These are phyloP conservation scores for Samia ricini DNA, from an alignment of 1,140 invertebrate species.

Conservation along the genomic window DNA sequence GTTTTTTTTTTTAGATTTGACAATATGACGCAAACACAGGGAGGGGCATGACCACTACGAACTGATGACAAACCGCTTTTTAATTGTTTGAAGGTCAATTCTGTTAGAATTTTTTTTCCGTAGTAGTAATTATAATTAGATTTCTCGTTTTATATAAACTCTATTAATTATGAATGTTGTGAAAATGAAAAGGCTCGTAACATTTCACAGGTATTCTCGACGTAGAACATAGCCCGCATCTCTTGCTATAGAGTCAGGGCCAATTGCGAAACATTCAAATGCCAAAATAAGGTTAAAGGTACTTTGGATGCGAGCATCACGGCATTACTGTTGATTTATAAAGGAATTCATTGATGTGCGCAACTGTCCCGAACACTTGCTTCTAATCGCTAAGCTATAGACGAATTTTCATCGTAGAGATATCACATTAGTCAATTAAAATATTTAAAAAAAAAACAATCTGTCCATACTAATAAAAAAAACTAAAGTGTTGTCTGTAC, in stretches of 20 bases:
- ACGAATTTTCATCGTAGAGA: background rate
- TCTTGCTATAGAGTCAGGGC: conserved; percentile 37
- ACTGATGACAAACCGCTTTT: too few species aligned
- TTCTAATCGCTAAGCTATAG: background rate
- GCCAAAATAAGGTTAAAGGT: conserved; percentile 75
- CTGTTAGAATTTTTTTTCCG: too few species aligned
- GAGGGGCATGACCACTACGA: too few species aligned
- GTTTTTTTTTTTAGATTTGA: too few species aligned
- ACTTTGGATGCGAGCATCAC: conserved; percentile 47
- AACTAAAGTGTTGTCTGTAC: too few species aligned
- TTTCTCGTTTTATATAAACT: too few species aligned
- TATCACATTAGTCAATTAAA: too few species aligned
- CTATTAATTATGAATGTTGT: background rate
- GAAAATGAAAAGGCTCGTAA: conserved; percentile 4
- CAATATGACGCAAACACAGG: too few species aligned
- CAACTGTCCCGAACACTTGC: background rate
- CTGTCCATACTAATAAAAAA: too few species aligned
- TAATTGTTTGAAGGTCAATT: too few species aligned
- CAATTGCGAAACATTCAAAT: conserved; percentile 67
- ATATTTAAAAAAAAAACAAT: too few species aligned
- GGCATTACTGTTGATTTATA: conserved; percentile 49
- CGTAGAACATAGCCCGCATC: conserved; percentile 27
- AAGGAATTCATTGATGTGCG: conserved; percentile 40
- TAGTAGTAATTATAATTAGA: too few species aligned
- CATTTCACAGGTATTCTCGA: conserved; percentile 17